phyloP scores from a whole-genome alignment of 1,140 invertebrate genomes.

The Solenopsis invicta region DNA sequence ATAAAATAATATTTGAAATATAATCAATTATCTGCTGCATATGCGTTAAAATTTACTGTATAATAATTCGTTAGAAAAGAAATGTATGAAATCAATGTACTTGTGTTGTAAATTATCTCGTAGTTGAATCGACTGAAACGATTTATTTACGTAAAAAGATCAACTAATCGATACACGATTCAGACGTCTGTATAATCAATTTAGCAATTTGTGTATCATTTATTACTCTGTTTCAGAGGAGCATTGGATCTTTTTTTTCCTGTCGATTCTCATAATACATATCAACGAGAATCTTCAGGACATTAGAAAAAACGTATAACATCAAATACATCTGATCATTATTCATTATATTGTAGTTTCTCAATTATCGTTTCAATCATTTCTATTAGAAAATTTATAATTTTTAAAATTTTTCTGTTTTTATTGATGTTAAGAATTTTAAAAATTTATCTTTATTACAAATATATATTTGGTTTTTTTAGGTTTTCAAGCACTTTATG shows the following conservation, averaged over 20 bases:
- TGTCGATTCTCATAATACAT: background rate
- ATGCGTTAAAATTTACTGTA: background rate
- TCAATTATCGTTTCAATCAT: background rate
- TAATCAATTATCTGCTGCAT: background rate
- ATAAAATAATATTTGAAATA: background rate
- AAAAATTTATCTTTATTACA: background rate
- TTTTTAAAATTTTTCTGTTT: constrained; percentile 3
- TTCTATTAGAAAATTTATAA: background rate
- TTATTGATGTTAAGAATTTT: background rate
- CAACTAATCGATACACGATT: constrained; percentile 11
- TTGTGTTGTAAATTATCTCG: background rate
- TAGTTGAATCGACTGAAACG: background rate
- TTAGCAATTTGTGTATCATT: constrained; percentile 51
- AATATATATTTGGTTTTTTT: background rate
- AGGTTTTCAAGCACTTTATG: background rate
- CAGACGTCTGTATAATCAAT: constrained; percentile 30
- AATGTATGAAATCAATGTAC: background rate
- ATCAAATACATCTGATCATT: background rate
- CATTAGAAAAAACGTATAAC: background rate
- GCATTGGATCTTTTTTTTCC: background rate
- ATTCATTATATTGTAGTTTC: background rate
- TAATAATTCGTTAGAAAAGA: background rate
- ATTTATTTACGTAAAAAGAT: constrained; percentile 30
- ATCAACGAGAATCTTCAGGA: background rate
- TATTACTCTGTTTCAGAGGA: background rate